Evolutionary conservation across 2,888 invertebrate species (phyloP).

Genomic region (Falcaria lacertinaria): DNA sequence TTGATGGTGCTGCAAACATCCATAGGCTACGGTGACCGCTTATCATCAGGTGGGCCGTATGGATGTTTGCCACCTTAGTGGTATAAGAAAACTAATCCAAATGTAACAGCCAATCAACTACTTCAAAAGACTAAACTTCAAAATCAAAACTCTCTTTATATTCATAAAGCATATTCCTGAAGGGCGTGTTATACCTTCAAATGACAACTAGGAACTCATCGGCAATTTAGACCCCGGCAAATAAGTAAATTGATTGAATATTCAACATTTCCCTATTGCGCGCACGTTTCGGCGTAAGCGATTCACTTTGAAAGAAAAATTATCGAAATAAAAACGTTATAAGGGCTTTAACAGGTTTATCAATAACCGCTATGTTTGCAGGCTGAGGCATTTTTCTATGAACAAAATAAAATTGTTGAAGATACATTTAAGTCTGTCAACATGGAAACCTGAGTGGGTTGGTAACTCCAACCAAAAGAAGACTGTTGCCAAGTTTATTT

Average conservation of each 20-base stretch:
- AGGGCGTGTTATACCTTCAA: not conserved
- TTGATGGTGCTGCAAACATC: no score
- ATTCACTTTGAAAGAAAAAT: slow-evolving; percentile 1
- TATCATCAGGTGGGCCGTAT: no score
- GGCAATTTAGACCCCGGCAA: not conserved
- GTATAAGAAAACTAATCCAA: no score
- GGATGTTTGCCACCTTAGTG: no score
- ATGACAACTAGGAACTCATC: slow-evolving; percentile 1
- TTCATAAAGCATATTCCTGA: slow-evolving; percentile 1
- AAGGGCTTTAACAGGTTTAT: slow-evolving; percentile 1
- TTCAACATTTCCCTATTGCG: not conserved
- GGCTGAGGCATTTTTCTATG: not conserved
- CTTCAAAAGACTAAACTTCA: not conserved
- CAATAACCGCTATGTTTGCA: not conserved
- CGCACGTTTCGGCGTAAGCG: slow-evolving; percentile 2
- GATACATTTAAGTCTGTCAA: no score
- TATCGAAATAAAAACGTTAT: slow-evolving; percentile 3
- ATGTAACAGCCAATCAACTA: no score
- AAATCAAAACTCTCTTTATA: not conserved
- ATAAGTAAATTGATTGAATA: slow-evolving; percentile 2
- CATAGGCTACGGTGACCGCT: no score
- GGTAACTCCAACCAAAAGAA: no score
- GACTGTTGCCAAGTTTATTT: no score
- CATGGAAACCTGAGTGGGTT: no score
- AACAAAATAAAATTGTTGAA: not conserved